phyloP scores from a whole-genome alignment of 2,888 invertebrate species.

The Proisotoma minuta region DNA sequence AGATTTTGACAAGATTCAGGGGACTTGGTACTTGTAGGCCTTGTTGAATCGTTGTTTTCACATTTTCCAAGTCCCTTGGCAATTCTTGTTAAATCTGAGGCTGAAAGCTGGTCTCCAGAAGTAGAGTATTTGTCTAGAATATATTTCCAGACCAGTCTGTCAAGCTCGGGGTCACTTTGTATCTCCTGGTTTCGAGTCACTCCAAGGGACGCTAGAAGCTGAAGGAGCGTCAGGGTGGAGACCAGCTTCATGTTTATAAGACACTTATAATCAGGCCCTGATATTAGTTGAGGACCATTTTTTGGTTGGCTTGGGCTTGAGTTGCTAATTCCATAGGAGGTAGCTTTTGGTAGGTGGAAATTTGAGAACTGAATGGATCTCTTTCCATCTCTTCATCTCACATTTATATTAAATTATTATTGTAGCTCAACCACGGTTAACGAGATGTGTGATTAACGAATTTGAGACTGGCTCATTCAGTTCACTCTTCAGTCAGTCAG shows the following conservation, averaged over 20 bases:
- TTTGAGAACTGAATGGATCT: background rate
- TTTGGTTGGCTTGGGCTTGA: no score
- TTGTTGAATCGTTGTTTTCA: background rate
- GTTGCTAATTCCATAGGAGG: no score
- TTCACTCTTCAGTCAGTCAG: no score
- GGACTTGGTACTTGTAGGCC: background rate
- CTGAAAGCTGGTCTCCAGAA: constrained; percentile 24
- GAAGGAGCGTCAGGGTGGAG: no score
- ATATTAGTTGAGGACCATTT: no score
- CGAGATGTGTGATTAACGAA: no score
- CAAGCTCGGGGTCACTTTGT: background rate
- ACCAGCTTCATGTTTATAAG: no score
- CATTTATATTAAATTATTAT: no score
- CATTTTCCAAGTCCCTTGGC: constrained; percentile 22
- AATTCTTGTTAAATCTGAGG: constrained; percentile 24
- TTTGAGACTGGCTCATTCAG: no score
- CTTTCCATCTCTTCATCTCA: constrained; percentile 5
- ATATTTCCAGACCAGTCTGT: constrained; percentile 33
- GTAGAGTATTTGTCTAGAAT: constrained; percentile 39
- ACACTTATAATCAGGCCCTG: no score
- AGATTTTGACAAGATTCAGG: background rate
- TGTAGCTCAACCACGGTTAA: no score
- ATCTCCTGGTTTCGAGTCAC: background rate
- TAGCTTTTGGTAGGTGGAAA: no score
- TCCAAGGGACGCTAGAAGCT: background rate